Percentiles rank a stretch among this genome's conserved stretches.
Evolutionary conservation across 1,140 invertebrate genomes (phyloP).

Genomic region (Eupristina koningsbergeri): DNA sequence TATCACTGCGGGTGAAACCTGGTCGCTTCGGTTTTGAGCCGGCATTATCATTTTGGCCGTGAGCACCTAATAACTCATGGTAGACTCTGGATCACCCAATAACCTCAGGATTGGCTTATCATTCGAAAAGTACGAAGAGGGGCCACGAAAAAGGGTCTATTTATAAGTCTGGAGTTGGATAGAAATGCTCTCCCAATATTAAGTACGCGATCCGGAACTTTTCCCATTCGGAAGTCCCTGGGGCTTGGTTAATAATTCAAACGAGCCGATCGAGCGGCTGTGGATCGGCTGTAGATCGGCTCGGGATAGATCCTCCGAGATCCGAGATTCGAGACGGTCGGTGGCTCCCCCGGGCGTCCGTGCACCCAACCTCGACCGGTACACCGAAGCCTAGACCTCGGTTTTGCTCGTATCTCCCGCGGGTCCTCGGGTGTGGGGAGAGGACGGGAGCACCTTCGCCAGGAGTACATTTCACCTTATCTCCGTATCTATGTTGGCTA

Average conservation of each 20-base stretch:
- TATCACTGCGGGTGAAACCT: neutral
- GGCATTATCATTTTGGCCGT: too few relatives aligned
- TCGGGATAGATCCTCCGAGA: too few relatives aligned
- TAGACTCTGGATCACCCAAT: neutral
- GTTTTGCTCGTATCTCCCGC: neutral
- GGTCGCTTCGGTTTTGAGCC: too few relatives aligned
- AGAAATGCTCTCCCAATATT: neutral
- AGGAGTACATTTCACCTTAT: too few relatives aligned
- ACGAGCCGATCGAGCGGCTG: too few relatives aligned
- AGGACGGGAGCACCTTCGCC: too few relatives aligned
- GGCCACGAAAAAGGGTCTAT: neutral
- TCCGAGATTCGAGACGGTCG: too few relatives aligned
- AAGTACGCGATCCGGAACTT: conserved; percentile 42
- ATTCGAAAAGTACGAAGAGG: neutral
- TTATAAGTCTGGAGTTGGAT: neutral
- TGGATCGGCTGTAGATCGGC: too few relatives aligned
- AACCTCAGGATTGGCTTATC: neutral
- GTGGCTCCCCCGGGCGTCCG: conserved; percentile 56
- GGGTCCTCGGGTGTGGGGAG: too few relatives aligned
- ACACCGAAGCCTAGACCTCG: too few relatives aligned
- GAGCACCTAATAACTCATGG: neutral
- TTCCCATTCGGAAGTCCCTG: conserved; percentile 8
- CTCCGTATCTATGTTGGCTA: neutral
- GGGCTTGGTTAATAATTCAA: too few relatives aligned
- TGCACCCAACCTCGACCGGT: conserved; percentile 54